These are phyloP conservation scores for Chaetodon trifasciatus DNA, from an alignment of 2,797 vertebrate species.

Conservation along the genomic window DNA sequence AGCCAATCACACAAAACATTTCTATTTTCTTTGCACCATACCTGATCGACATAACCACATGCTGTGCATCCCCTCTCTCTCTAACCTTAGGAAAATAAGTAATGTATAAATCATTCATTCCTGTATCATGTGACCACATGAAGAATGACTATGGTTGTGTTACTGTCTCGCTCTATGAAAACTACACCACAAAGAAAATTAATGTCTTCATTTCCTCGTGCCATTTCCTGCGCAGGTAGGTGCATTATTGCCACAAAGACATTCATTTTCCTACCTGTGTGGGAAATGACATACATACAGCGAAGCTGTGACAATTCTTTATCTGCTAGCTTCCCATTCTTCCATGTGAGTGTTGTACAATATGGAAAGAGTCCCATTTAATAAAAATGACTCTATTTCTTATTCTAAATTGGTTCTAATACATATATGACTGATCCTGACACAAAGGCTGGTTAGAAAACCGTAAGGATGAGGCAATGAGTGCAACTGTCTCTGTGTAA, in stretches of 20 bases:
- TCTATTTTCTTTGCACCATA: no score
- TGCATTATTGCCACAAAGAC: not conserved
- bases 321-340: constrained; percentile 2
- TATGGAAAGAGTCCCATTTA: not conserved
- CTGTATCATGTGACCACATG: constrained; percentile 1
- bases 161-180: not conserved
- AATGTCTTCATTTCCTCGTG: not conserved
- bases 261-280: not conserved
- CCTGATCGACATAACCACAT: constrained; percentile 16
- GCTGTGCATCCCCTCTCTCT: not conserved
- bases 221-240: no score
- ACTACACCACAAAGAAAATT: constrained; percentile 7
- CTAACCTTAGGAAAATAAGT: constrained; percentile 16
- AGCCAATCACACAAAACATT: not conserved
- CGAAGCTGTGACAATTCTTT: not conserved
- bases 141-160: not conserved
- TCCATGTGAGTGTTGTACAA: not conserved
- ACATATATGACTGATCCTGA: not conserved
- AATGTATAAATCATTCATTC: constrained; percentile 3
- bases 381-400: not conserved
- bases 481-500: not conserved
- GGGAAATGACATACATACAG: constrained; percentile 1
- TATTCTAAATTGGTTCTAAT: not conserved
- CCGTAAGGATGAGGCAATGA: not conserved
- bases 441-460: not conserved